Conservation (phyloP, 2,888 invertebrate species). For the Trichogramma evanescens region DNA sequence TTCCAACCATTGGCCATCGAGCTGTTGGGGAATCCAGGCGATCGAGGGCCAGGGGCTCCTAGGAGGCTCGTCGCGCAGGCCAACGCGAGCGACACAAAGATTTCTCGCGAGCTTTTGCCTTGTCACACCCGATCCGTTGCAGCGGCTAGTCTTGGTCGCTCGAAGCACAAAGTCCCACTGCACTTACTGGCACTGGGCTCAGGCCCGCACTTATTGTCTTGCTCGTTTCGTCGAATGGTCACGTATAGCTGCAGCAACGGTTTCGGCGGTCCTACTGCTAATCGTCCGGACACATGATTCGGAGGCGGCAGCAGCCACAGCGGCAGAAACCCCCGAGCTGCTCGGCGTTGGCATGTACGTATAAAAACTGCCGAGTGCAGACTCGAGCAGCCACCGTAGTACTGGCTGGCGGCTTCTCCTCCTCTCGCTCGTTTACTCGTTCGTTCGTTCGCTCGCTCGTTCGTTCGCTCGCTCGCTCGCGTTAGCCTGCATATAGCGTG, state of each 20-base stretch:
- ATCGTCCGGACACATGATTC: neutral
- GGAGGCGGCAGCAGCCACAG: neutral
- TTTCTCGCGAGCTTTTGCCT: too few species aligned
- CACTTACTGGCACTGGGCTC: too few species aligned
- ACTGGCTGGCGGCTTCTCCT: neutral
- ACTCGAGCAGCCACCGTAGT: neutral
- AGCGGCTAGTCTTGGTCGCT: too few species aligned
- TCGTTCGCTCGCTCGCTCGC: conserved; percentile 6
- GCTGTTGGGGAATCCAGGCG: too few species aligned
- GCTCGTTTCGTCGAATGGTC: neutral
- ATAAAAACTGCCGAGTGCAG: neutral
- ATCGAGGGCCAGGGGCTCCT: too few species aligned
- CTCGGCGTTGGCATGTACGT: neutral
- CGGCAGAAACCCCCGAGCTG: neutral
- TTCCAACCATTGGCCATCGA: too few species aligned
- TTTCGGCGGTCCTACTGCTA: neutral
- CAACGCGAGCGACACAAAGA: too few species aligned
- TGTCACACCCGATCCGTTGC: too few species aligned
- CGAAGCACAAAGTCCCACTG: too few species aligned
- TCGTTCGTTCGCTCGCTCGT: neutral
- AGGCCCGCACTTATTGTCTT: too few species aligned
- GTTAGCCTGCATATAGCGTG: neutral
- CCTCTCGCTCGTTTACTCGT: neutral
- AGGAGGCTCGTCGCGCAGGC: too few species aligned
- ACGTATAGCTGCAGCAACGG: neutral